A percentile compares a stretch with the other conserved stretches of the same genome.
phyloP scores from a whole-genome alignment of 2,888 invertebrate species.

The Ophion costatus region DNA sequence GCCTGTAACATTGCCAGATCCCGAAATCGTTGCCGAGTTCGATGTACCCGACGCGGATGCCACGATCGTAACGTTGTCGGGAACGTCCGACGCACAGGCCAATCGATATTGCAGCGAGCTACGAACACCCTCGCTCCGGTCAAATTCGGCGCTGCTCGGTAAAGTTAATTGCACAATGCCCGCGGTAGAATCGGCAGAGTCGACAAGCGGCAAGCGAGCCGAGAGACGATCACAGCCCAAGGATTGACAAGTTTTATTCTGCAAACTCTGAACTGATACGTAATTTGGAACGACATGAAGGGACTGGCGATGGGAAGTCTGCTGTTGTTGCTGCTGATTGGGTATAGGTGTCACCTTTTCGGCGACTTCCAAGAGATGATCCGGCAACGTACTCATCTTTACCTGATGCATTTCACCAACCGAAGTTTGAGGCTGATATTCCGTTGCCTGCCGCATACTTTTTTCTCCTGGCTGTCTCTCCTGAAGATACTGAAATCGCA shows the following conservation, averaged over 20 bases:
- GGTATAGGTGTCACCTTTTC: conserved; percentile 70
- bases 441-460: conserved; percentile 70
- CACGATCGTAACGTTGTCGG: conserved; percentile 57
- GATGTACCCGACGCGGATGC: conserved; percentile 56
- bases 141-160: conserved; percentile 79
- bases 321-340: conserved; percentile 70
- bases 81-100: conserved; percentile 71
- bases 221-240: conserved; percentile 77
- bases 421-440: conserved; percentile 70
- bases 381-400: conserved; percentile 71
- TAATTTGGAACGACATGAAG: conserved; percentile 71
- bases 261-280: conserved; percentile 63
- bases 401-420: conserved; percentile 68
- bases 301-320: conserved; percentile 67
- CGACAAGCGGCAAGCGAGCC: conserved; percentile 77
- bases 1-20: conserved; percentile 75
- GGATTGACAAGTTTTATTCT: conserved; percentile 71
- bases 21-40: conserved; percentile 49
- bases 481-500: conserved; percentile 78
- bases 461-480: conserved; percentile 78
- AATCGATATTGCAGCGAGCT: conserved; percentile 78
- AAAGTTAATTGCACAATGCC: conserved; percentile 80
- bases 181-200: conserved; percentile 71
- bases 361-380: conserved; percentile 70
- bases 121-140: conserved; percentile 77